Conservation (phyloP, 1,140 invertebrate species). For the Hirudo medicinalis region DNA sequence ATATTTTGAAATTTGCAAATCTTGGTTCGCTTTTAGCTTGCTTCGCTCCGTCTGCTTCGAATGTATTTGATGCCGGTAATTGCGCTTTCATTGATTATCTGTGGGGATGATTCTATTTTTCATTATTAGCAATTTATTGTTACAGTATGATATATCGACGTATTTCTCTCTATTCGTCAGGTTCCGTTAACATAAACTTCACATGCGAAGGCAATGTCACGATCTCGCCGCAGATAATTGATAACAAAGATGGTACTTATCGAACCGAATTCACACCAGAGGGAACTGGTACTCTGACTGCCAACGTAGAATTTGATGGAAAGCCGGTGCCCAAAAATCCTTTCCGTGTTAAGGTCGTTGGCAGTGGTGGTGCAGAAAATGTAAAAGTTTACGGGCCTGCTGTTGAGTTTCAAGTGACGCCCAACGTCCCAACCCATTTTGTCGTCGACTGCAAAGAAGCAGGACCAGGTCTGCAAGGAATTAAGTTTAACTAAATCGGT, state of each 20-base stretch:
- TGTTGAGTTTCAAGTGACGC: constrained; percentile 50
- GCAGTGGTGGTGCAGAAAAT: constrained; percentile 57
- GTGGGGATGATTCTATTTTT: too few species aligned
- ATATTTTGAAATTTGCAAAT: too few species aligned
- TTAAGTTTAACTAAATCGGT: too few species aligned
- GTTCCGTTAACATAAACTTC: too few species aligned
- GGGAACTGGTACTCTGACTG: constrained; percentile 85
- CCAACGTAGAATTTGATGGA: constrained; percentile 81
- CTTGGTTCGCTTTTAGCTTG: too few species aligned
- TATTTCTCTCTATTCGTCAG: too few species aligned
- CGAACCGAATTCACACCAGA: constrained; percentile 53
- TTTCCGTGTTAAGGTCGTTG: constrained; percentile 34
- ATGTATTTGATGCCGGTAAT: too few species aligned
- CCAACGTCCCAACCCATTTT: constrained; percentile 23
- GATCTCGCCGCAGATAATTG: neutral
- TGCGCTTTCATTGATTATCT: too few species aligned
- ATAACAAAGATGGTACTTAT: constrained; percentile 12
- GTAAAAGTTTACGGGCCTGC: constrained; percentile 66
- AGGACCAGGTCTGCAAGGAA: constrained; percentile 8
- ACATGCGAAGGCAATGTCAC: neutral
- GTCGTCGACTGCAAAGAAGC: constrained; percentile 23
- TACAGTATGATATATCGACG: too few species aligned
- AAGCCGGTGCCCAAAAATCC: constrained; percentile 66
- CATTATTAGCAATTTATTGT: too few species aligned
- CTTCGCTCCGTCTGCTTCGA: too few species aligned